Evolutionary conservation across 2,888 invertebrate species (phyloP), one percentile per base, ranked within the genome.

Genomic region (Arge pagana): DNA sequence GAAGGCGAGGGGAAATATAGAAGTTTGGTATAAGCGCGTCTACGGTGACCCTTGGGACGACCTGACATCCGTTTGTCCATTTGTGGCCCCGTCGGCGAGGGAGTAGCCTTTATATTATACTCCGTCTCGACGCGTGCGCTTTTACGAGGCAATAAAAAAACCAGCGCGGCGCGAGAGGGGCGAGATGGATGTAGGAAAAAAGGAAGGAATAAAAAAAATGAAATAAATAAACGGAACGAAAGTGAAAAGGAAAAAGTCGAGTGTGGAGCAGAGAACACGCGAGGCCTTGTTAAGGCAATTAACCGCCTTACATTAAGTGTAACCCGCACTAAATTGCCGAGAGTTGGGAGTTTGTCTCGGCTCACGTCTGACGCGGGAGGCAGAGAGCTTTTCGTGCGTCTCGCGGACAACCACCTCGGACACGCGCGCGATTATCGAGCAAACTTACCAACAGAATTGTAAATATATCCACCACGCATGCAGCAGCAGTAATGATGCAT

Each of bases 141-240:
- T 26, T n/a, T n/a, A n/a, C n/a, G n/a, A n/a, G n/a, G n/a, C n/a
- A n/a, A n/a, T n/a, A n/a, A n/a, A n/a, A n/a, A n/a, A n/a, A n/a
- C 51, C 49, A 56, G 45, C 45, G 52, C 55, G 55, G 10, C 48
- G 26, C 3, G 11, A 7, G 11, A 6, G 18, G 36, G 8, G 31
- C 23, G 21, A 19, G 2, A 18, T 10, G 31, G 10, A 19, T 2
- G 24, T 28, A 18, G 42, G 30, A 18, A 43, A 43, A 23, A 16
- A 28, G 42, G 50, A 28, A 23, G 36, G 33, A 57, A 31, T 42
- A 35, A 37, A 39, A 24, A 15, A 16, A 10, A 26, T 4, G 21
- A 19, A 41, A 36, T 6, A 3, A 4, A 16, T 8, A 18, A 15
- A 15, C 16, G 2, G 2, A n/a, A 16, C n/a, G 23, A 10, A 39